Percentiles rank a stretch among this genome's conserved stretches.
These are phyloP conservation scores for Mionectes olivaceus DNA, from an alignment of 2,797 vertebrate species.

Conservation along the genomic window DNA sequence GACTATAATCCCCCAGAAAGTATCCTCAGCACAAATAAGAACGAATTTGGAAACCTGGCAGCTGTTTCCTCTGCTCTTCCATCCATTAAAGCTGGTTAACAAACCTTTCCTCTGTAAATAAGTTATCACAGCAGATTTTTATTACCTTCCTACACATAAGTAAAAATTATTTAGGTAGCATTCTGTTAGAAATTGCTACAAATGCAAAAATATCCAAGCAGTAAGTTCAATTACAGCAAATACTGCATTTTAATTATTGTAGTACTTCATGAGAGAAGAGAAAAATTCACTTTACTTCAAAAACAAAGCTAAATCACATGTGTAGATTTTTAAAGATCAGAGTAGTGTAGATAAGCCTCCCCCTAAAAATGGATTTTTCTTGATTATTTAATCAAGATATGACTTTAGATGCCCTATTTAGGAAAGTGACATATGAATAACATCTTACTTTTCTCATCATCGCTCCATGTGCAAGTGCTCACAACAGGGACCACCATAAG, in stretches of 20 bases:
- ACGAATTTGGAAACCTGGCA: not conserved
- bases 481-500: not conserved
- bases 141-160: not conserved
- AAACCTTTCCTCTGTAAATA: not conserved
- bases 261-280: not conserved
- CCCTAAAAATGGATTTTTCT: not conserved
- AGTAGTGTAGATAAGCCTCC: not conserved
- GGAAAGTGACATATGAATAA: not conserved
- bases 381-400: not conserved
- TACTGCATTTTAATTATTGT: not conserved
- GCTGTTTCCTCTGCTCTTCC: not conserved
- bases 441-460: not conserved
- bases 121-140: not conserved
- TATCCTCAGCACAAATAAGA: not conserved
- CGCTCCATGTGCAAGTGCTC: rapidly evolving
- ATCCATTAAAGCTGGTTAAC: not conserved
- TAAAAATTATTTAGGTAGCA: not conserved
- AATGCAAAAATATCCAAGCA: not conserved
- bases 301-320: not conserved
- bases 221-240: not conserved
- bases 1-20: not conserved
- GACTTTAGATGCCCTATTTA: not conserved
- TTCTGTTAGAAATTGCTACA: not conserved
- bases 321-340: not conserved
- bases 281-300: not conserved